Evolutionary conservation across 2,113 vertebrate genomes (phyloP).

Genomic region (Larimichthys polyactis): DNA sequence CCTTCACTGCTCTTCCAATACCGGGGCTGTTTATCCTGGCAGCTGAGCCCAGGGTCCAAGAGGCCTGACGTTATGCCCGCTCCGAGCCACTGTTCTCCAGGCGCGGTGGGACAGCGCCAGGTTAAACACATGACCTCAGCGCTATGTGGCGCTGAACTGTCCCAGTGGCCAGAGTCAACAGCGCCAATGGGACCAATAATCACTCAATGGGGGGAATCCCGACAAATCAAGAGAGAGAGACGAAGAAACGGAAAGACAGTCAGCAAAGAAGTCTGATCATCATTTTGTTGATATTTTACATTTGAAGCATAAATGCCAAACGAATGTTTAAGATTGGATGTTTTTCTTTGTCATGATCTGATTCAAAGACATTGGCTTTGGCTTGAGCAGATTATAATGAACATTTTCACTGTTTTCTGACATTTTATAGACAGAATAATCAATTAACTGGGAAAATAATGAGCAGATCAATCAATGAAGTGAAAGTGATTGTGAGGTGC

Average conservation of each 20-base stretch:
- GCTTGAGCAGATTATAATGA: neutral
- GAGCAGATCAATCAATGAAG: neutral
- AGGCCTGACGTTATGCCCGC: slow-evolving; percentile 78
- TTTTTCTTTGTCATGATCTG: neutral
- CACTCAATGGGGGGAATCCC: slow-evolving; percentile 49
- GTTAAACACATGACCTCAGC: slow-evolving; percentile 85
- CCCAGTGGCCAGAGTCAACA: slow-evolving; percentile 56
- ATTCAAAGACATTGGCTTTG: neutral
- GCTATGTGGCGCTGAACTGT: slow-evolving; percentile 47
- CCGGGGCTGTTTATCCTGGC: slow-evolving; percentile 82
- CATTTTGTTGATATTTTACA: neutral
- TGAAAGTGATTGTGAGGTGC: too few relatives aligned
- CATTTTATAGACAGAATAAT: neutral
- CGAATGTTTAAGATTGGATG: neutral
- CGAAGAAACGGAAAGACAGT: neutral
- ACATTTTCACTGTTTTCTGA: neutral
- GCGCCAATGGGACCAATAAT: slow-evolving; percentile 53
- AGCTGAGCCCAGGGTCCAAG: slow-evolving; percentile 45
- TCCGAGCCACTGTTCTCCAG: slow-evolving; percentile 73
- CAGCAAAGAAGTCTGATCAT: neutral
- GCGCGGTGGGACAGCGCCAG: slow-evolving; percentile 67
- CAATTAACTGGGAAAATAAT: neutral
- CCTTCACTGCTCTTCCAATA: slow-evolving; percentile 60
- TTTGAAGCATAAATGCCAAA: neutral
- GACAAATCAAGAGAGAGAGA: neutral